Base-by-base conservation (phyloP, 1,140 invertebrate genomes). In the Drosophila lowei region DNA sequence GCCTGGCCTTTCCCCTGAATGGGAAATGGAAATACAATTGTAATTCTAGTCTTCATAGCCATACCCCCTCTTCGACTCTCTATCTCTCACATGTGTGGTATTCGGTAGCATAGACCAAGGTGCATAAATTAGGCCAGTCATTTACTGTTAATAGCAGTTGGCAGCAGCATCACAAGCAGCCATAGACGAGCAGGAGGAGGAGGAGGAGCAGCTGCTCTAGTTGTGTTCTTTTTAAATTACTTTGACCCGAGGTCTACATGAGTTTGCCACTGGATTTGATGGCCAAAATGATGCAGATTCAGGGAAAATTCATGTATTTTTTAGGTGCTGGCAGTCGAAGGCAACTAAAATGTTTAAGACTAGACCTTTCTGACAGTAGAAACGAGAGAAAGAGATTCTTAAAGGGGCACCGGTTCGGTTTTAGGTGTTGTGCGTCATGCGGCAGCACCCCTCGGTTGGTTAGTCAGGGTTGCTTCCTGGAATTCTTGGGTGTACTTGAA, bases 51-150 rank as follows among this genome's bases (percentile, higher is more conserved):
- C 34, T 13, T 4, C 34, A 38, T 11, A 18, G 18, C 18, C 18
- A 18, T 18, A 18, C 18, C 18, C 18, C 18, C 18, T 18, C 18
- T 18, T 18, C 18, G 18, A 18, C 18, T 18, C 3, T 30, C 15
- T 16, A 11, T 47, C 68, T 28, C 44, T 11, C 28, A 38, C 56
- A 21, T 62, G 15, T 48, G 15, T 44, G 46, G 21, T 62, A 6
- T 25, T 28, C 58, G 18, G 18, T 18, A 2, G 18, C 23, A 58
- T 9, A 30, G 8, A 79, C 57, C 56, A 62, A 66, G 80, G 64
- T 61, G 60, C 77, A 81, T 86, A 81, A 85, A 85, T 85, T 86
- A 74, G 73, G 81, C 81, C 67, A 86, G 73, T 81, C 81, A 85
- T 86, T 85, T 86, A 73, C 65, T 67, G 68, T 85, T 85, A 85